These are phyloP conservation scores for Enteromius trimaculatus DNA, from an alignment of 2,797 vertebrate species.

Conservation along the genomic window DNA sequence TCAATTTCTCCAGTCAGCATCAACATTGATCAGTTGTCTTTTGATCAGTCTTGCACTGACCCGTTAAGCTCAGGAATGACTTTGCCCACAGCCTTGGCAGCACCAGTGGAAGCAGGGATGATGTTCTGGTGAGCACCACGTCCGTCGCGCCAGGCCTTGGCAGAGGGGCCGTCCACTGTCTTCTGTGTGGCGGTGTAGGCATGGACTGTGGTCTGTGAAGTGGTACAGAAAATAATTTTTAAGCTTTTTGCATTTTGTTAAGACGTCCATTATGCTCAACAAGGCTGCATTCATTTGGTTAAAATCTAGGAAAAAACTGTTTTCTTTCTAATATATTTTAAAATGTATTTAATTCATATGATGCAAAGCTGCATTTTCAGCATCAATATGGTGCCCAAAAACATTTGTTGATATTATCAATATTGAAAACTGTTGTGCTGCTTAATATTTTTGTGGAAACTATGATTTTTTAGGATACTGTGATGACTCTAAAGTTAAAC, in stretches of 20 bases:
- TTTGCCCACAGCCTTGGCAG: constrained; percentile 90
- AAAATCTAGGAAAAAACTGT: neutral
- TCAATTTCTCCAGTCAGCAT: neutral
- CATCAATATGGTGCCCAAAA: neutral
- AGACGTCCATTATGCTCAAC: neutral
- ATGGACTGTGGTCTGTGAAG: constrained; percentile 86
- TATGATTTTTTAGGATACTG: neutral
- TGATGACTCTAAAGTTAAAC: neutral
- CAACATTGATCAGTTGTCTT: neutral
- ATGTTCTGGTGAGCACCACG: constrained; percentile 88
- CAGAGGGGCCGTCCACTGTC: constrained; percentile 89
- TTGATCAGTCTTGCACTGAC: constrained; percentile 66
- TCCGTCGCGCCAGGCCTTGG: constrained; percentile 88
- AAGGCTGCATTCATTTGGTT: neutral
- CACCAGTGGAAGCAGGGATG: constrained; percentile 90
- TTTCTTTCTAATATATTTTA: constrained; percentile 2
- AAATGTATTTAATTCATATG: neutral
- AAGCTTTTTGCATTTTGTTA: neutral
- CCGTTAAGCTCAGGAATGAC: constrained; percentile 89
- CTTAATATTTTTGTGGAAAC: neutral
- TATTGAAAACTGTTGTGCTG: neutral
- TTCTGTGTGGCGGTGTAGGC: constrained; percentile 93
- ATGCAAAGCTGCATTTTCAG: neutral
- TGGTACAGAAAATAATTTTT: neutral
- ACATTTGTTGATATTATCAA: neutral